Percentiles rank a stretch among this genome's conserved stretches.
phyloP scores from a whole-genome alignment of 1,140 invertebrate species.

The Venturia canescens region DNA sequence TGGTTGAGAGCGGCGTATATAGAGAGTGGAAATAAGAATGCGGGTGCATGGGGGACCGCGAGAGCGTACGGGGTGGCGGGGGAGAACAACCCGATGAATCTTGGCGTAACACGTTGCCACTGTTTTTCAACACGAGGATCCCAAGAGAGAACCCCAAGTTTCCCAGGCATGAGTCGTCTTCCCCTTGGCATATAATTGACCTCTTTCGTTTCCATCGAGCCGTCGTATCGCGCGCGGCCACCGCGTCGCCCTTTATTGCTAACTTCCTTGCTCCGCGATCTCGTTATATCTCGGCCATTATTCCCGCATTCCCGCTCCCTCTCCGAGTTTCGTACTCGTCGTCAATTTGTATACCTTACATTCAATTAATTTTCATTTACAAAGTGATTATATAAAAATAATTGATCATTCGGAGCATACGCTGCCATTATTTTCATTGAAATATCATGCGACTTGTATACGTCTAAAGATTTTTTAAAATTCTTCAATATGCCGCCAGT shows the following conservation, averaged over 20 bases:
- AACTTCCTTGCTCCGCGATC: slow-evolving; percentile 25
- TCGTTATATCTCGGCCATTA: slow-evolving; percentile 17
- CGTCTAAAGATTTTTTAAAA: no score
- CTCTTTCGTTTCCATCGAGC: slow-evolving; percentile 17
- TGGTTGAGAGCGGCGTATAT: no score
- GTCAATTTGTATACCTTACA: no score
- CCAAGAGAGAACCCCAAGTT: neutral
- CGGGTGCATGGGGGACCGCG: no score
- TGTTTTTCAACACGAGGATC: neutral
- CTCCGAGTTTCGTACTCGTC: neutral
- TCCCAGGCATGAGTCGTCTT: slow-evolving; percentile 5
- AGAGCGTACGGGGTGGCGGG: no score
- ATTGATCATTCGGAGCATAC: no score
- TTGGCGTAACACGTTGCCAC: neutral
- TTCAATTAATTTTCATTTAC: no score
- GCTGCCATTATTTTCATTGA: no score
- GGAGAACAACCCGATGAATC: neutral
- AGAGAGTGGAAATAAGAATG: no score
- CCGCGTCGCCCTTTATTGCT: slow-evolving; percentile 30
- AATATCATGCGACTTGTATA: no score
- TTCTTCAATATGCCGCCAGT: no score
- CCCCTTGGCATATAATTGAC: slow-evolving; percentile 24
- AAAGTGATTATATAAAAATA: no score
- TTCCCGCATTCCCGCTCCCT: neutral
- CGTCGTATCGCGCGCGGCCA: neutral